Conservation (phyloP, 2,888 invertebrate genomes). For the Drosophila pegasa region DNA sequence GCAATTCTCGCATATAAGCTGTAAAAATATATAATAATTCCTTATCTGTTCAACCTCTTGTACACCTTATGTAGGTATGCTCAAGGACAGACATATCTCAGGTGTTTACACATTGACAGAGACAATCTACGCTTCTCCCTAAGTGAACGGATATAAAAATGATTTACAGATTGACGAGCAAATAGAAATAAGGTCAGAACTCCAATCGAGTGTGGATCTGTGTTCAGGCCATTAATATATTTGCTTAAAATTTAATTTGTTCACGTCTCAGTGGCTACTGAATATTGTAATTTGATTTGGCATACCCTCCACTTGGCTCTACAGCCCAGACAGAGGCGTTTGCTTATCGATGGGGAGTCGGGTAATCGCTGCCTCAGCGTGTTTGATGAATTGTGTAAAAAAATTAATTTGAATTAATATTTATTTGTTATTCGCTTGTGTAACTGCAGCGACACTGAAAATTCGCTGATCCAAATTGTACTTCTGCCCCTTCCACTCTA, state of each 20-base stretch:
- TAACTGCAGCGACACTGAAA: constrained; percentile 29
- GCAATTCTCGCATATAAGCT: no score
- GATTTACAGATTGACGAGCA: neutral
- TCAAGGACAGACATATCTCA: no score
- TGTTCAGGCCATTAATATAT: no score
- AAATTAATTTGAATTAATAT: constrained; percentile 49
- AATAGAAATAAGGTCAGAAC: neutral
- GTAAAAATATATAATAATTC: no score
- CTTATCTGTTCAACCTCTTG: no score
- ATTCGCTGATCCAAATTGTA: constrained; percentile 20
- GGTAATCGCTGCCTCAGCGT: constrained; percentile 38
- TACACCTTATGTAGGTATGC: no score
- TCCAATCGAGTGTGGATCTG: neutral
- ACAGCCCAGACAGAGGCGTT: neutral
- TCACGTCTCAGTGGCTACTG: neutral
- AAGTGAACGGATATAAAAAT: neutral
- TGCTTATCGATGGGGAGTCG: constrained; percentile 9
- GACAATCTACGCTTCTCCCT: no score
- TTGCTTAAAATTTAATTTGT: neutral
- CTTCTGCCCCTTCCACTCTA: neutral
- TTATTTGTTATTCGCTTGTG: constrained; percentile 28
- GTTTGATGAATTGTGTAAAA: constrained; percentile 52
- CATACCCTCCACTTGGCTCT: constrained; percentile 19
- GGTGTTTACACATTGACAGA: no score
- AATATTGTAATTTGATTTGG: constrained; percentile 1